A percentile compares a stretch with the other conserved stretches of the same genome.
Conservation (phyloP, 2,797 vertebrate species). For the Iguana delicatissima region DNA sequence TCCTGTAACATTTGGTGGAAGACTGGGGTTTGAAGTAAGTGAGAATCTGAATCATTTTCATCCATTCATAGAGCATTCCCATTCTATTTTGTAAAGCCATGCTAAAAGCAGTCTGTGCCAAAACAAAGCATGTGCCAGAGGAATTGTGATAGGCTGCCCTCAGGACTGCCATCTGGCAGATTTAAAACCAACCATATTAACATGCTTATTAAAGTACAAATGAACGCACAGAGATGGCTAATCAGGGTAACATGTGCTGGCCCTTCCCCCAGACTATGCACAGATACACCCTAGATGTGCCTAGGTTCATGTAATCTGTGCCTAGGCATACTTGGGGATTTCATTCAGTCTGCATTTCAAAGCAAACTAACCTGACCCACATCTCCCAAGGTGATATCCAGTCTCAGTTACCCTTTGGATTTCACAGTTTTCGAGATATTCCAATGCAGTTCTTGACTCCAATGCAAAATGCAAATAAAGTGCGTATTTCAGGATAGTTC, state of each 20-base stretch:
- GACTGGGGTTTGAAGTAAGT: neutral
- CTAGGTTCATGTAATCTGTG: neutral
- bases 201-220: constrained; percentile 19
- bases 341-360: neutral
- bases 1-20: neutral
- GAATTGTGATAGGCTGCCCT: neutral
- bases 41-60: neutral
- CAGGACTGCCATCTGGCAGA: constrained; percentile 18
- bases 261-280: neutral
- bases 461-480: neutral
- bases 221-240: neutral
- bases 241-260: neutral
- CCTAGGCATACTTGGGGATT: neutral
- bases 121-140: neutral
- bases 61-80: neutral
- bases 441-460: neutral
- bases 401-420: neutral
- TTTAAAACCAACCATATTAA: constrained; percentile 14
- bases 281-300: neutral
- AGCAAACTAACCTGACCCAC: neutral
- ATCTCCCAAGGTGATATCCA: neutral
- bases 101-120: neutral
- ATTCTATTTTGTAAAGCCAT: neutral
- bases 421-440: neutral
- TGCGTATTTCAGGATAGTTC: neutral